A percentile compares a stretch with the other conserved stretches of the same genome.
phyloP scores from a whole-genome alignment of 2,113 vertebrate species.

The Fregetta grallaria region DNA sequence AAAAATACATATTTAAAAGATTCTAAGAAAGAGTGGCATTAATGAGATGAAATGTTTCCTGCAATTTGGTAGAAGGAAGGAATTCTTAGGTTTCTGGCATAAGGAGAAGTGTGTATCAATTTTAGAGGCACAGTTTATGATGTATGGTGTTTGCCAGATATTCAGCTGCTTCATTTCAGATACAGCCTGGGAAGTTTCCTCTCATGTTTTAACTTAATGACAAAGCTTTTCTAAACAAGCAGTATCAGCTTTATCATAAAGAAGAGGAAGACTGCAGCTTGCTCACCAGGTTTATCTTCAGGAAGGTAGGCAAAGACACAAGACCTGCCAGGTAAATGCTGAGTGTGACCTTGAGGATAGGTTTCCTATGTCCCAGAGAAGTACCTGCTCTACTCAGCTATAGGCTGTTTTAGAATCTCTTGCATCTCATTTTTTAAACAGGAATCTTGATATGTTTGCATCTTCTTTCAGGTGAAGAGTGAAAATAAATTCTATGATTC shows the following conservation, averaged over 20 bases:
- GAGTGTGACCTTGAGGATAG: neutral
- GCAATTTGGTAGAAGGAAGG: slow-evolving; percentile 13
- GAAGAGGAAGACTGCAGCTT: neutral
- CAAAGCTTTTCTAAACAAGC: neutral
- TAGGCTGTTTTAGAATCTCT: neutral
- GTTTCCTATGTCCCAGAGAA: neutral
- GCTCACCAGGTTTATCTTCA: neutral
- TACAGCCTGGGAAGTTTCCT: neutral
- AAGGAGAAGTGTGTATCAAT: neutral
- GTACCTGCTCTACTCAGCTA: neutral
- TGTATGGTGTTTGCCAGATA: neutral
- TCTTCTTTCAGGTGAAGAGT: neutral
- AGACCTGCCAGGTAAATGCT: neutral
- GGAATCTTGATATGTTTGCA: neutral
- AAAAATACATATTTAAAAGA: slow-evolving; percentile 44
- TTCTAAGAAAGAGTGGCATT: slow-evolving; percentile 15
- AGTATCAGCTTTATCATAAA: neutral
- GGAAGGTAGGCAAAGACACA: neutral
- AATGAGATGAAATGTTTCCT: slow-evolving; percentile 45
- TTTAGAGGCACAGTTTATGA: neutral
- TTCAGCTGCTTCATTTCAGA: neutral
- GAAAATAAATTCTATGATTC: neutral
- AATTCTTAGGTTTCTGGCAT: neutral
- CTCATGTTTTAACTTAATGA: neutral
- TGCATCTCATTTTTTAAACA: neutral